Evolutionary conservation across 2,888 invertebrate genomes (phyloP).

Genomic region (Microdon myrmicae): DNA sequence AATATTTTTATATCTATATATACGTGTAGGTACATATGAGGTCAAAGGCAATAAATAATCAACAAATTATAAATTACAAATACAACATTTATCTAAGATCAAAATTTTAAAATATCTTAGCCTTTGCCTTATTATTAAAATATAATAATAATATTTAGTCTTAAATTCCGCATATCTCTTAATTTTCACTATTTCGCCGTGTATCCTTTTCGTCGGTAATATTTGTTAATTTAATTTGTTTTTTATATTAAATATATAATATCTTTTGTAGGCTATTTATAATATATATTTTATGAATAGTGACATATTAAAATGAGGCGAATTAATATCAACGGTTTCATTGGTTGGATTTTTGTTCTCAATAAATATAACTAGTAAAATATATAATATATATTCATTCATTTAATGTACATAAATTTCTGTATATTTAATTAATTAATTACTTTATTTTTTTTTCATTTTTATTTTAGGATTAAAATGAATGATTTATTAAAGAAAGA

Average conservation of each 20-base stretch:
- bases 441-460: constrained; percentile 2
- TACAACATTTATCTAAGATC: neutral
- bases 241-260: constrained; percentile 21
- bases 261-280: too few relatives aligned
- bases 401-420: constrained; percentile 31
- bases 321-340: constrained; percentile 42
- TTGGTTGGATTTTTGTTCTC: constrained; percentile 11
- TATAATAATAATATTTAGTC: constrained; percentile 37
- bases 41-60: constrained; percentile 27
- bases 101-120: neutral
- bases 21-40: constrained; percentile 34
- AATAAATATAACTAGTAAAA: constrained; percentile 49
- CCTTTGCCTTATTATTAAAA: constrained; percentile 12
- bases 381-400: constrained; percentile 15
- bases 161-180: constrained; percentile 32
- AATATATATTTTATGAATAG: constrained; percentile 44
- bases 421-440: constrained; percentile 1
- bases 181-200: constrained; percentile 20
- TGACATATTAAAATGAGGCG: constrained; percentile 50
- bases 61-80: constrained; percentile 28
- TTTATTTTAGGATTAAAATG: constrained; percentile 13
- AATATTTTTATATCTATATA: too few relatives aligned
- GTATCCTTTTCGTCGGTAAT: constrained; percentile 1
- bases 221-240: constrained; percentile 3
- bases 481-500: constrained; percentile 14